phyloP scores from a whole-genome alignment of 2,888 invertebrate genomes.

The Diaperis boleti region DNA sequence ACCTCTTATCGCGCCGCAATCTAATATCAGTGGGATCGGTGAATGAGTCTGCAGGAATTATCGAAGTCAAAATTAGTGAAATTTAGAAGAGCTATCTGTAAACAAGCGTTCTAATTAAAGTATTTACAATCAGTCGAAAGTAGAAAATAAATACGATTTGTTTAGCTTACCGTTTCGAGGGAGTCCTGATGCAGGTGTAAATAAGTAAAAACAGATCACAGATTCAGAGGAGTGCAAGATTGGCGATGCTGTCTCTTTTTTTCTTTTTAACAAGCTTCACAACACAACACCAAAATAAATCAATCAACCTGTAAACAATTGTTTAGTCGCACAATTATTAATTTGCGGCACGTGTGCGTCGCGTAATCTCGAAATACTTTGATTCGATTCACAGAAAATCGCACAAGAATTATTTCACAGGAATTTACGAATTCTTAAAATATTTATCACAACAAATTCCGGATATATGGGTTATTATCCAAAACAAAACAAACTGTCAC shows the following conservation, averaged over 20 bases:
- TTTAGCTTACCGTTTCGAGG: constrained; percentile 50
- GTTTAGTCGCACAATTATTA: background rate
- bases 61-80: constrained; percentile 20
- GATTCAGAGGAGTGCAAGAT: constrained; percentile 47
- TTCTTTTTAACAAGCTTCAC: constrained; percentile 49
- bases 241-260: constrained; percentile 46
- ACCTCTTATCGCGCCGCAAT: no score
- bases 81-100: constrained; percentile 29
- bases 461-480: constrained; percentile 32
- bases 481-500: constrained; percentile 36
- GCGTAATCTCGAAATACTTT: background rate
- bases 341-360: background rate
- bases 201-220: constrained; percentile 51
- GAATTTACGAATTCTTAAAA: constrained; percentile 8
- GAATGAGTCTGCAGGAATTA: background rate
- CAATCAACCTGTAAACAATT: constrained; percentile 29
- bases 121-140: constrained; percentile 50
- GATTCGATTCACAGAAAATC: background rate
- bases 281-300: constrained; percentile 45
- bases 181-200: constrained; percentile 48
- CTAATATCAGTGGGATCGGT: no score
- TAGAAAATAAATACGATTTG: constrained; percentile 48
- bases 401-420: background rate
- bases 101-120: constrained; percentile 46
- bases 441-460: constrained; percentile 35